Base-by-base conservation (phyloP, 1,140 invertebrate species). In the Drosophila lacteicornis region DNA sequence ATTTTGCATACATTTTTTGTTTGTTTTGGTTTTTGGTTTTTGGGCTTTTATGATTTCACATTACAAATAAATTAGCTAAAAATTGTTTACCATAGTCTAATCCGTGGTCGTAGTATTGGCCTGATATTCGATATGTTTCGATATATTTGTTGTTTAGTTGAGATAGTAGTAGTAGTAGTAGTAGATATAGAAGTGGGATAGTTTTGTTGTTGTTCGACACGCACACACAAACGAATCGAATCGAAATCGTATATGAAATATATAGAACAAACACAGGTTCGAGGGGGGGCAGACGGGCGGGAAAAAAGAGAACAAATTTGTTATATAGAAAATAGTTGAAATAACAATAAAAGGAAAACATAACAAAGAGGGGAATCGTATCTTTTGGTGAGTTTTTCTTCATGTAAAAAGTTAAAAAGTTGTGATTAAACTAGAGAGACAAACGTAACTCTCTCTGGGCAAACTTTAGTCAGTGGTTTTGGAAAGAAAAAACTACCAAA, bases 101-200 rank as follows among this genome's bases (percentile, higher is more conserved):
- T 97, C 96, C 96, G 96, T 94, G 97, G 96, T 94, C 96, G 96
- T 92, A 96, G 95, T 93, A 96, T 96, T 93, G 96, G 96, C 95
- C 96, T 96, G 92, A 91, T 92, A 70, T 42, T 91, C 51, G 19
- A 22, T 38, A 22, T 22, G 51, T 55, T 56, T 56, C 53, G 40
- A 40, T 40, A 56, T 56, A 56, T 56, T 56, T 69, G 67, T 79
- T 47, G 61, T 75, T 82, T 65, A 61, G 65, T 57, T 25, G 68
- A 83, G 63, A 66, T 79, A 66, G 77, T 70, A 60, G 75, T 82
- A 61, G 70, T 67, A 66, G 75, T 74, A 55, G 63, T 83, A 65
- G 67, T 65, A 66, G 69, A 75, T 57, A 62, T 69, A 71, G 69
- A 82, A 40, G 66, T 61, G 67, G 69, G 49, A 47, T 22, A 42